Evolutionary conservation across 2,888 invertebrate genomes (phyloP), one percentile per base, ranked within the genome.

Genomic region (Hanleya hanleyi): DNA sequence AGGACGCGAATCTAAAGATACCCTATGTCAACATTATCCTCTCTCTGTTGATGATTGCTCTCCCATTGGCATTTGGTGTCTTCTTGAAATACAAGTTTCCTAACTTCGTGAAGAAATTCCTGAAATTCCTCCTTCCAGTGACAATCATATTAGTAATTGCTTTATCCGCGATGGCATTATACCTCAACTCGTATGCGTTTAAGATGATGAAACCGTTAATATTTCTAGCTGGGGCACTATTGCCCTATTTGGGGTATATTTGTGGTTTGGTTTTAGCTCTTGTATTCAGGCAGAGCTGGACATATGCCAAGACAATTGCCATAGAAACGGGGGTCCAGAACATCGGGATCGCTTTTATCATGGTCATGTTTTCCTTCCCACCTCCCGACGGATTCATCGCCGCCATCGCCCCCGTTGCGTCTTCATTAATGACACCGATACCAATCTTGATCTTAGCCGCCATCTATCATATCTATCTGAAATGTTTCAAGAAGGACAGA

Each of bases 391-490:
- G 95, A 0, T 97, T 97, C 91, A 92, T 97, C 61, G 96, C 97
- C 3, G 96, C 96, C 0, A 84, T 87, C 6, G 85, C 83, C 1
- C 87, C 89, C 1, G 80, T 87, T 12, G 84, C 86, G 26, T 1
- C 96, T 29, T 97, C 97, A 26, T 94, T 97, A 62, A 96, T 98
- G 96, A 98, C 98, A 0, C 98, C 98, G 0, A 88, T 97, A 33
- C 97, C 98, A 0, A 92, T 97, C 84, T 91, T 94, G 18, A 87
- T 92, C 49, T 71, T 81, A 0, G 83, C 82, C 3, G 69, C 84
- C 18, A 35, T 79, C 6, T 86, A 85, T 61, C 61, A 80, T 12
- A 74, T 81, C 15, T 84, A 85, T 67, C 79, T 81, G 35, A 71
- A 32, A 26, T 57, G 18, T 26, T 57, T 22, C 26, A 15, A 22